These are phyloP conservation scores for Tenodera sinensis DNA, from an alignment of 2,888 invertebrate species.

Conservation along the genomic window DNA sequence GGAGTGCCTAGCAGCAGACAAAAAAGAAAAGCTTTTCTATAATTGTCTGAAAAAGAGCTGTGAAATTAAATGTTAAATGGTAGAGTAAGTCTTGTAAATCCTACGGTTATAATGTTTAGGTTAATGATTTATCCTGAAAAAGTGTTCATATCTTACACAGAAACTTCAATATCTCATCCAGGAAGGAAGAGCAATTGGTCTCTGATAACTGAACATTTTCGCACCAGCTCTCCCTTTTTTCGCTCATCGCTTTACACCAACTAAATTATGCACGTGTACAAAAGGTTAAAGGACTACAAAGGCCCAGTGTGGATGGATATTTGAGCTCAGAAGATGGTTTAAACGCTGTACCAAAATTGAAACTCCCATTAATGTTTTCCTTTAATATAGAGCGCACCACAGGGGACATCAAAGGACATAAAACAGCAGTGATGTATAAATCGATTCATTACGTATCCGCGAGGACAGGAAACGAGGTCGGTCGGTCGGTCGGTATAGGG, in stretches of 20 bases:
- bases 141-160: no score
- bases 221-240: not conserved
- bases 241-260: not conserved
- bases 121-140: no score
- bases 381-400: not conserved
- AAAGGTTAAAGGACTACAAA: not conserved
- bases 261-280: not conserved
- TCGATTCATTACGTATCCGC: constrained; percentile 19
- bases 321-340: not conserved
- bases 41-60: no score
- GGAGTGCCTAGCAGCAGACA: no score
- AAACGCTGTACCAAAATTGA: constrained; percentile 18
- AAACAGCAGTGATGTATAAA: constrained; percentile 21
- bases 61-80: no score
- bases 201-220: not conserved
- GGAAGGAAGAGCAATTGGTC: not conserved
- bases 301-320: not conserved
- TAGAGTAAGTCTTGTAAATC: no score
- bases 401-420: constrained; percentile 25
- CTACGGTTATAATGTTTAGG: no score
- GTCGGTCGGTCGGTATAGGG: no score
- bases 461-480: not conserved
- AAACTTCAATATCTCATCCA: not conserved
- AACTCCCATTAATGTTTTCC: constrained; percentile 19
- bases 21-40: no score